Evolutionary conservation across 2,888 invertebrate genomes (phyloP).

Genomic region (Thecophora atra): DNA sequence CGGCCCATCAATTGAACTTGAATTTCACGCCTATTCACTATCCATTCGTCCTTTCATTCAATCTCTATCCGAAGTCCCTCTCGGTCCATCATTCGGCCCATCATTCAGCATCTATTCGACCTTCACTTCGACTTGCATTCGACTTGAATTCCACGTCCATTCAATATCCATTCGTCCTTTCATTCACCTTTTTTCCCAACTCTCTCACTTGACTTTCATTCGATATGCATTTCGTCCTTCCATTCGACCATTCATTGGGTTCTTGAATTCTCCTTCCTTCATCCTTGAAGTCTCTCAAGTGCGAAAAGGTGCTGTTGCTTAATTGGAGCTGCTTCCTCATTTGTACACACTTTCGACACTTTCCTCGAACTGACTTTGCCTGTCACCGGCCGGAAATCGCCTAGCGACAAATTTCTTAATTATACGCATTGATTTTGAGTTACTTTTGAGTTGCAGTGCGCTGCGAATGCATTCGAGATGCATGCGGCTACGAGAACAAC

Average conservation of each 20-base stretch:
- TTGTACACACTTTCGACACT: slow-evolving; percentile 23
- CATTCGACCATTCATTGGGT: not conserved
- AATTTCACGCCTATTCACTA: too few species aligned
- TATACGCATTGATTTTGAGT: slow-evolving; percentile 38
- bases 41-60: too few species aligned
- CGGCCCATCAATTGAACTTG: too few species aligned
- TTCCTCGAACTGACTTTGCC: not conserved
- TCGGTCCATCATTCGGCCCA: too few species aligned
- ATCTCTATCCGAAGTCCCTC: too few species aligned
- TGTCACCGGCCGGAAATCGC: not conserved
- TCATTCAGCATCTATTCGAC: not conserved
- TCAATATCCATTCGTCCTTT: not conserved
- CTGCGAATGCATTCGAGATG: slow-evolving; percentile 6
- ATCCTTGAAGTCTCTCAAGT: slow-evolving; percentile 2
- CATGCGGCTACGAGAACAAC: not conserved
- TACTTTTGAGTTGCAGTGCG: slow-evolving; percentile 23
- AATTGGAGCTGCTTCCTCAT: slow-evolving; percentile 17
- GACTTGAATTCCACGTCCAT: not conserved
- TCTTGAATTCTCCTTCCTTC: too few species aligned
- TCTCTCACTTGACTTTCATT: too few species aligned
- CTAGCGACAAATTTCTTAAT: slow-evolving; percentile 49
- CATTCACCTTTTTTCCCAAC: not conserved
- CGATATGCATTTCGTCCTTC: too few species aligned
- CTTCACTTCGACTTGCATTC: not conserved
- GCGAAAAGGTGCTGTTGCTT: slow-evolving; percentile 8